phyloP scores from a whole-genome alignment of 1,140 invertebrate genomes.

The Bicyclus anynana region DNA sequence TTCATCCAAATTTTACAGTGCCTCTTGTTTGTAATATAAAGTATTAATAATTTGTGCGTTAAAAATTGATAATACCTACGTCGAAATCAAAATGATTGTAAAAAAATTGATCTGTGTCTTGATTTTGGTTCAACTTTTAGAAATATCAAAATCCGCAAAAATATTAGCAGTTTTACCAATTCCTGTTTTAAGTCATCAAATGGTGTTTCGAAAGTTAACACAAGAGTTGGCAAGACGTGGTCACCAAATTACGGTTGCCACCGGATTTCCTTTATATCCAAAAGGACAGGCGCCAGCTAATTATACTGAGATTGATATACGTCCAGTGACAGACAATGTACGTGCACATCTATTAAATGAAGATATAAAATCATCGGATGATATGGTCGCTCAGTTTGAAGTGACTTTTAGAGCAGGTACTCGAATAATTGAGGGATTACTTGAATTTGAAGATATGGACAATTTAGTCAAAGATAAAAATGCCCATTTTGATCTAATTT shows the following conservation, averaged over 20 bases:
- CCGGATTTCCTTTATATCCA: conserved; percentile 48
- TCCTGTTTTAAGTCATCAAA: conserved; percentile 78
- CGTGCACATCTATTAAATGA: not conserved
- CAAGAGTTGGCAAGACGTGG: conserved; percentile 66
- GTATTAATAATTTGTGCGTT: too few relatives aligned
- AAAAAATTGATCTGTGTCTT: not conserved
- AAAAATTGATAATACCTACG: too few relatives aligned
- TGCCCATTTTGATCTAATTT: conserved; percentile 37
- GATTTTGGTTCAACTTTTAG: not conserved
- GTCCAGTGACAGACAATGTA: conserved; percentile 30
- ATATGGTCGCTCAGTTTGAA: not conserved
- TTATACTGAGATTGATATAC: conserved; percentile 57
- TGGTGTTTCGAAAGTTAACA: conserved; percentile 68
- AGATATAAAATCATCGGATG: not conserved
- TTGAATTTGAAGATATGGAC: conserved; percentile 30
- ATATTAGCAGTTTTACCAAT: conserved; percentile 76
- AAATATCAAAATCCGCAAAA: conserved; percentile 20
- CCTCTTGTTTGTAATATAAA: too few relatives aligned
- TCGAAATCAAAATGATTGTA: too few relatives aligned
- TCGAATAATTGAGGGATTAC: conserved; percentile 25
- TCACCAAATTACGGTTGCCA: conserved; percentile 69
- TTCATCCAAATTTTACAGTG: too few relatives aligned
- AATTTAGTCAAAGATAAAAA: conserved; percentile 22
- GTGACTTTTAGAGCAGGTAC: not conserved
- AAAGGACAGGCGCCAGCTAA: conserved; percentile 38